A percentile compares a stretch with the other conserved stretches of the same genome.
phyloP scores from a whole-genome alignment of 2,797 vertebrate genomes.

The Danio jaintianensis region DNA sequence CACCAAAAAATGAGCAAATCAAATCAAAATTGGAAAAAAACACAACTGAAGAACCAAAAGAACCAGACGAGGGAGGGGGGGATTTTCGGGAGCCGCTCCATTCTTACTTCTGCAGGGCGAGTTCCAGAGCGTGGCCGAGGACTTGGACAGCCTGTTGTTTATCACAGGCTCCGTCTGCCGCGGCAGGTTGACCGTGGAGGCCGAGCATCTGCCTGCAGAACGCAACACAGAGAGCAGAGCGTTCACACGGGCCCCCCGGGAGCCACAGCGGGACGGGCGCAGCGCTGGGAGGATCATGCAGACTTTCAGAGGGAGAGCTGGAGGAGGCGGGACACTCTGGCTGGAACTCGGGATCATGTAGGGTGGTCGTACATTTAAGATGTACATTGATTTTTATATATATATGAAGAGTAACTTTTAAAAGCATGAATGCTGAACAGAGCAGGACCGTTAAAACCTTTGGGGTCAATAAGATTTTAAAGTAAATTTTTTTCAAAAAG shows the following conservation, averaged over 20 bases:
- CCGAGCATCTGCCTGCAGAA: constrained; percentile 96
- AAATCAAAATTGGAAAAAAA: constrained; percentile 50
- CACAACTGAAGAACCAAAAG: constrained; percentile 66
- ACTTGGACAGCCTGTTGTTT: constrained; percentile 99
- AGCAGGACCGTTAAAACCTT: neutral
- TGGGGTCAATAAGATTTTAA: constrained; percentile 1
- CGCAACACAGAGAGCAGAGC: constrained; percentile 74
- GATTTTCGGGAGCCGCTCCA: constrained; percentile 64
- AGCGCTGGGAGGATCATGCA: constrained; percentile 22
- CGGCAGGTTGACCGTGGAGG: constrained; percentile 98
- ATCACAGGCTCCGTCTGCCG: constrained; percentile 98
- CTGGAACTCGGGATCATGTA: neutral
- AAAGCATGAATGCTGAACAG: neutral
- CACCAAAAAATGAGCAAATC: constrained; percentile 72
- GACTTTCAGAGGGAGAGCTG: constrained; percentile 14
- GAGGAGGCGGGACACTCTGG: constrained; percentile 13
- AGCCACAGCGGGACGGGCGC: neutral
- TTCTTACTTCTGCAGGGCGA: constrained; percentile 99
- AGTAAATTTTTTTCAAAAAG: neutral
- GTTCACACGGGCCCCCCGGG: constrained; percentile 48
- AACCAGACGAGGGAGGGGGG: constrained; percentile 51
- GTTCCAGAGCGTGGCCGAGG: constrained; percentile 98
- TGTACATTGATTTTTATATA: constrained; percentile 25
- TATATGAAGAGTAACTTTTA: constrained; percentile 3
- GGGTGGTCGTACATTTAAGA: constrained; percentile 31